Conservation (phyloP, 64 coral and sea anemone genomes). For the Acropora tenuis region DNA sequence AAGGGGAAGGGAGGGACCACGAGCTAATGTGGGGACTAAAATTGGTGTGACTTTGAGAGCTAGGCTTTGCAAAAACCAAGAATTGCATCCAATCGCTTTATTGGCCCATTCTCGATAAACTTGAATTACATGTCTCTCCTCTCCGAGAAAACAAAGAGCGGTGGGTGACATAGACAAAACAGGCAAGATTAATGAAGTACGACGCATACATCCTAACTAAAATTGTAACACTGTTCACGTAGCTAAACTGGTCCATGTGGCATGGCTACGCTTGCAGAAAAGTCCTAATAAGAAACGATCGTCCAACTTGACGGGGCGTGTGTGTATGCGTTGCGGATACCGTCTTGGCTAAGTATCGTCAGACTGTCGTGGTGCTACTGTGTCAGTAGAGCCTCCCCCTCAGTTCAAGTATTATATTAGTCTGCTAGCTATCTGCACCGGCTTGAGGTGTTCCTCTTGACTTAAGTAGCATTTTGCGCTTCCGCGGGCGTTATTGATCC, state of each 20-base stretch:
- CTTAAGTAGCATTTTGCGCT: too few species aligned
- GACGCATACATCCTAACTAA: background rate
- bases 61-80: too few species aligned
- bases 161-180: background rate
- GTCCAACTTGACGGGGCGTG: background rate
- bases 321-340: background rate
- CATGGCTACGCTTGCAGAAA: too few species aligned
- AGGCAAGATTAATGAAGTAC: background rate
- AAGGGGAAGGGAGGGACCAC: too few species aligned
- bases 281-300: background rate
- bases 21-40: too few species aligned
- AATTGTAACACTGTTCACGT: too few species aligned
- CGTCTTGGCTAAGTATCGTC: background rate
- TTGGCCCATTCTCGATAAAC: too few species aligned
- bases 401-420: background rate
- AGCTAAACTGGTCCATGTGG: too few species aligned
- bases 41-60: too few species aligned
- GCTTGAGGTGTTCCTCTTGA: too few species aligned
- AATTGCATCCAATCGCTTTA: too few species aligned
- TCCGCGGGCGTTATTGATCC: background rate
- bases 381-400: background rate
- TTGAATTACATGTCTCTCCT: background rate
- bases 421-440: background rate
- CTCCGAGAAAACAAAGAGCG: background rate
- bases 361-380: background rate